Evolutionary conservation across 2,113 vertebrate species (phyloP), one percentile per base, ranked within the genome.

Genomic region (Tenrec ecaudatus): DNA sequence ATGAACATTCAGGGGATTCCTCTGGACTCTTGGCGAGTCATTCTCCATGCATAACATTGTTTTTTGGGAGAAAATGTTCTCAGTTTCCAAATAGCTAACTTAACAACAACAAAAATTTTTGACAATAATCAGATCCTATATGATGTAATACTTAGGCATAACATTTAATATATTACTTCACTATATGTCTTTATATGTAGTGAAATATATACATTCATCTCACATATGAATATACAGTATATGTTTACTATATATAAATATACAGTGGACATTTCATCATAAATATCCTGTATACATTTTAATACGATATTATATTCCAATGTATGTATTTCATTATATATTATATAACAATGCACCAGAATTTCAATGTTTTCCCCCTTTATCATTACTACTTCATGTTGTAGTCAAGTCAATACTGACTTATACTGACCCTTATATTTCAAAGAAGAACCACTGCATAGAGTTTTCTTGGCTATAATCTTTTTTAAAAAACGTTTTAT

Each of bases 281-380:
- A 53, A 8, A 53, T 53, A 14, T 1, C 47, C 47, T 53, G 9
- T 10, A 53, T 53, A 53, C 47, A 53, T 53, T 53, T 53, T 53
- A 53, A 53, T 53, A 5, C 11, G 47, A 53, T 10, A 53, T 53
- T 2, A 53, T 53, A 53, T 53, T 53, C 11, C 6, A 10, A 53
- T 53, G 47, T 53, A 53, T 53, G 12, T 53, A 53, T 53, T 53
- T 53, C 47, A 10, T 53, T 53, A 53, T 53, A 53, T 14, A 53
- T 53, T 14, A 53, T 53, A 53, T 10, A 93, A 69, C 4, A 36
- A 11, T 62, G 20, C 71, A 17, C 43, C 36, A 25, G 36, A 89
- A 91, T 94, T 84, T 92, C 69, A n/a, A 0, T 79, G 88, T 80
- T 2, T 92, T 89, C 95, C 29, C 47, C 47, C 90, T 38, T 78